These are phyloP conservation scores for Amblyteles armatorius DNA, from an alignment of 2,888 invertebrate species.

Conservation along the genomic window DNA sequence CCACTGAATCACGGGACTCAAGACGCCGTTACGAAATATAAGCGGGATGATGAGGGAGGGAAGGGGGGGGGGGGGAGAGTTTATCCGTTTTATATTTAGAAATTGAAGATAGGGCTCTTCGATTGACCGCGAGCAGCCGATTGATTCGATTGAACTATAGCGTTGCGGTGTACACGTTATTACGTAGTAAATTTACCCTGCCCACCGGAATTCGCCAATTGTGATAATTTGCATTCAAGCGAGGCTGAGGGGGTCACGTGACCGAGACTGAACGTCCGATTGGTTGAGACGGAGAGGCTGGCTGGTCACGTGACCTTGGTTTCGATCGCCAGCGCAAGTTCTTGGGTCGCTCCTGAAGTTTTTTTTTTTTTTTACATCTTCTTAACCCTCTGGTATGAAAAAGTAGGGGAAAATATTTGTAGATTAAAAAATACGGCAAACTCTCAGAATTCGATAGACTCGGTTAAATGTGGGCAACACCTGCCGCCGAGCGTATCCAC, in stretches of 20 bases:
- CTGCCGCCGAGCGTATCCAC: neutral
- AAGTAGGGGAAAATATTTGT: neutral
- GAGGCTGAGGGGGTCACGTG: conserved; percentile 44
- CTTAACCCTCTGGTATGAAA: neutral
- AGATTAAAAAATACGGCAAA: neutral
- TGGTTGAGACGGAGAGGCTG: conserved; percentile 20
- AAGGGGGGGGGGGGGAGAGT: neutral
- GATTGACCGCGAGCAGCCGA: conserved; percentile 57
- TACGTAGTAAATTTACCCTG: conserved; percentile 33
- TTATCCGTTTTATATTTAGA: conserved; percentile 60
- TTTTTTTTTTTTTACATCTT: neutral
- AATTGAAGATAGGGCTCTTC: conserved; percentile 15
- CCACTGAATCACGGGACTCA: conserved; percentile 52
- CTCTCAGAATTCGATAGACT: neutral
- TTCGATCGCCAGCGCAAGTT: neutral
- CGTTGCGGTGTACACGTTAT: neutral
- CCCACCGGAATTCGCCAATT: conserved; percentile 66
- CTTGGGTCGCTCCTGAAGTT: neutral
- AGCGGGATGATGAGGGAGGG: neutral
- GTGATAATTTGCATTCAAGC: conserved; percentile 65
- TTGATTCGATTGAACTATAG: conserved; percentile 48
- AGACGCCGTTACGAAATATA: conserved; percentile 52
- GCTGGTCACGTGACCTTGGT: neutral
- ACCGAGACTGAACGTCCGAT: conserved; percentile 7
- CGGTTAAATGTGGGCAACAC: neutral